phyloP scores from a whole-genome alignment of 1,140 invertebrate species.

The Drosophila jambulina region DNA sequence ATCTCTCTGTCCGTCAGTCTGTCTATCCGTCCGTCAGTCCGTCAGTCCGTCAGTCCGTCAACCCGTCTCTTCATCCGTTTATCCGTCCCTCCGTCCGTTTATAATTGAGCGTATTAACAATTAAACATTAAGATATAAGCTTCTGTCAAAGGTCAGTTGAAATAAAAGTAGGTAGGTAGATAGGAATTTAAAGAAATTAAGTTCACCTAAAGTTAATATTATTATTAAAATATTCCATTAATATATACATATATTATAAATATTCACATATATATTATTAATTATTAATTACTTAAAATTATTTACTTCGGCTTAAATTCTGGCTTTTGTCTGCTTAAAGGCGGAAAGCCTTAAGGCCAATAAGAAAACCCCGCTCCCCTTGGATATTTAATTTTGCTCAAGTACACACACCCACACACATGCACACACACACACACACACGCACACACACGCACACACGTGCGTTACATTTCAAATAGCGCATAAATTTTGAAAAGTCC shows the following conservation, averaged over 20 bases:
- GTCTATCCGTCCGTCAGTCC: too few relatives aligned
- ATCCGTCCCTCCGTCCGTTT: too few relatives aligned
- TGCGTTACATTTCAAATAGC: constrained; percentile 73
- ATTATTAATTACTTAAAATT: background rate
- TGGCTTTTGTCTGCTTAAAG: constrained; percentile 5
- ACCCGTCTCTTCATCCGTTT: too few relatives aligned
- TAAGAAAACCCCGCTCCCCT: background rate
- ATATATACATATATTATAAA: background rate
- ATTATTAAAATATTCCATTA: background rate
- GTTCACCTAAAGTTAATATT: background rate
- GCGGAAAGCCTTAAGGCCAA: constrained; percentile 20
- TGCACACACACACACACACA: constrained; percentile 32
- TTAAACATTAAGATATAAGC: too few relatives aligned
- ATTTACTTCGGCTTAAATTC: background rate
- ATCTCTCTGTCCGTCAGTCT: too few relatives aligned
- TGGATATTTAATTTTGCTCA: constrained; percentile 39
- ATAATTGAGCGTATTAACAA: too few relatives aligned
- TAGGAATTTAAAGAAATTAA: background rate
- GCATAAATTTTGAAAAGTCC: constrained; percentile 69
- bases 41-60: too few relatives aligned
- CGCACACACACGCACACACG: constrained; percentile 44
- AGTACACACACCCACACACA: constrained; percentile 34
- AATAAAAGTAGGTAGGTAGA: background rate
- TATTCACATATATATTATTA: background rate
- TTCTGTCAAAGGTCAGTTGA: too few relatives aligned